These are phyloP conservation scores for Pterostichus niger DNA, from an alignment of 2,888 invertebrate genomes.

Conservation along the genomic window DNA sequence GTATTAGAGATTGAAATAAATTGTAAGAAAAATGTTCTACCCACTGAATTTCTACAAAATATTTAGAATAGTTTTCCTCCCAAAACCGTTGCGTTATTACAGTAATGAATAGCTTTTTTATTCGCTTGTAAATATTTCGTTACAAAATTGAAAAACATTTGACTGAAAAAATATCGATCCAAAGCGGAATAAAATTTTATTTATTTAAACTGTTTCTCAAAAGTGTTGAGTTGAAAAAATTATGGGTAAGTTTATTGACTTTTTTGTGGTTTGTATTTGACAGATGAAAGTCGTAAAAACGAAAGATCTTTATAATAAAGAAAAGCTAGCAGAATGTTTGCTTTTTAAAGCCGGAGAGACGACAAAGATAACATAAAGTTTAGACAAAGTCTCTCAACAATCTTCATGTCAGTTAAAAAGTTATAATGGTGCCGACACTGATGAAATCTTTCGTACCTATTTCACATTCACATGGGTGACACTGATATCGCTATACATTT, in stretches of 20 bases:
- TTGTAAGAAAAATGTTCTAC: no score
- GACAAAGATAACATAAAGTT: constrained; percentile 14
- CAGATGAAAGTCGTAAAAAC: constrained; percentile 36
- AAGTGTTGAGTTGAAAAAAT: constrained; percentile 2
- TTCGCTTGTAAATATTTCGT: no score
- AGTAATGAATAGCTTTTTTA: no score
- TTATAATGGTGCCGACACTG: not conserved
- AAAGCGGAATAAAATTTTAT: not conserved
- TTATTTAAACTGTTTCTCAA: constrained; percentile 25
- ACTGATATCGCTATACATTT: constrained; percentile 47
- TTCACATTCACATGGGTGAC: constrained; percentile 32
- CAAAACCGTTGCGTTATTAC: no score
- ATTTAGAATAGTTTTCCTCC: no score
- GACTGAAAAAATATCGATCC: no score
- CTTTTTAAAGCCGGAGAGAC: not conserved
- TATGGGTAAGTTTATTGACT: constrained; percentile 20
- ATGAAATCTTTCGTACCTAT: constrained; percentile 21
- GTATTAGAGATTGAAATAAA: no score
- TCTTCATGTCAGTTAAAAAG: constrained; percentile 11
- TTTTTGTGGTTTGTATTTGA: constrained; percentile 45
- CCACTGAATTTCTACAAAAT: no score
- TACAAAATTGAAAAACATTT: no score
- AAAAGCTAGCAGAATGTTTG: constrained; percentile 35
- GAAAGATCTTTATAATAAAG: constrained; percentile 12
- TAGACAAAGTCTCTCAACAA: constrained; percentile 18